A percentile compares a stretch with the other conserved stretches of the same genome.
These are phyloP conservation scores for Pelobates fuscus DNA, from an alignment of 2,113 vertebrate species.

Conservation along the genomic window DNA sequence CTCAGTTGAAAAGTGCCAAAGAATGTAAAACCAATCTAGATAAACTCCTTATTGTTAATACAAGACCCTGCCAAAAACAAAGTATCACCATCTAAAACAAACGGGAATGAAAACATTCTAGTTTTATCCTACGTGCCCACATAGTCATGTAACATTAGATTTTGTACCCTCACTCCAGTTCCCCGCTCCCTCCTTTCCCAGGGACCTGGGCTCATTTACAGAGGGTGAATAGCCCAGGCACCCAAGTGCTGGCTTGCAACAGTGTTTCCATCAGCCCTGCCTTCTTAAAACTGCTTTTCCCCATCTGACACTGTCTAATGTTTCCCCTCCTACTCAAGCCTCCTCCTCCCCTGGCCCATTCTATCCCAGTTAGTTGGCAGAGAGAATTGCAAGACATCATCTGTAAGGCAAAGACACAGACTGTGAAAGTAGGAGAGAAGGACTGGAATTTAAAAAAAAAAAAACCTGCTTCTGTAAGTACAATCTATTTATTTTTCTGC, in stretches of 20 bases:
- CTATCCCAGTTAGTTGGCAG: slow-evolving; percentile 43
- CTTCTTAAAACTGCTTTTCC: slow-evolving; percentile 18
- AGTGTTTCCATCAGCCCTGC: slow-evolving; percentile 17
- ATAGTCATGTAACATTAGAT: background rate
- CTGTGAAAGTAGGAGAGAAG: background rate
- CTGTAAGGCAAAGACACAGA: slow-evolving; percentile 26
- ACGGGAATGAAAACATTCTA: background rate
- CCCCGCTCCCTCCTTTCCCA: background rate
- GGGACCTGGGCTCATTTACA: background rate
- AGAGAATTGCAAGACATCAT: slow-evolving; percentile 27
- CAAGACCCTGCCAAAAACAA: too few relatives aligned
- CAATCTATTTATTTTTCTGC: background rate
- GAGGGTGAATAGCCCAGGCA: slow-evolving; percentile 8
- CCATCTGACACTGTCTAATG: slow-evolving; percentile 44
- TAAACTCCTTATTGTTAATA: too few relatives aligned
- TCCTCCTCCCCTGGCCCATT: slow-evolving; percentile 46
- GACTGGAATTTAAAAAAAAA: slow-evolving; percentile 14
- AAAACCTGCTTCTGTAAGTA: slow-evolving; percentile 28
- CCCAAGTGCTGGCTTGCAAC: background rate
- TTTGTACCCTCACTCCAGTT: background rate
- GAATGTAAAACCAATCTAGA: too few relatives aligned
- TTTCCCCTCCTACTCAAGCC: slow-evolving; percentile 43
- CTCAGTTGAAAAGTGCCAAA: too few relatives aligned
- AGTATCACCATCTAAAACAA: background rate
- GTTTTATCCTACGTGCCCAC: background rate